These are phyloP conservation scores for Lumbricus terrestris DNA, from an alignment of 2,888 invertebrate species.

Conservation along the genomic window DNA sequence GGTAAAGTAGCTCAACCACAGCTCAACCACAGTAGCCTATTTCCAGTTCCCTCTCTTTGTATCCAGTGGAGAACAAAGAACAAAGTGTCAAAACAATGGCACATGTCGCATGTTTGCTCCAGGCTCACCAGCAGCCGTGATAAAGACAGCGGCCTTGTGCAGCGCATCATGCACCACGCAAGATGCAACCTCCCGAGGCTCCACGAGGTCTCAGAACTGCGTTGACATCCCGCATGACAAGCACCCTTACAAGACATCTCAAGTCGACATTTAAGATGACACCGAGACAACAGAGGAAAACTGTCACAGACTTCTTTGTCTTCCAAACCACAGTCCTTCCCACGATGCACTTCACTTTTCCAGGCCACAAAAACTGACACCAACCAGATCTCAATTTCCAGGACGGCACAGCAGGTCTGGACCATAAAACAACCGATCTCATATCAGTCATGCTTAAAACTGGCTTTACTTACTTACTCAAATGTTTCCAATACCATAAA, in stretches of 20 bases:
- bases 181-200: neutral
- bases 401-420: neutral
- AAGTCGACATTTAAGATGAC: constrained; percentile 8
- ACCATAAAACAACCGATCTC: neutral
- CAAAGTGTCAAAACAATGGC: constrained; percentile 15
- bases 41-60: constrained; percentile 8
- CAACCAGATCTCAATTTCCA: neutral
- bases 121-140: neutral
- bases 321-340: neutral
- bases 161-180: neutral
- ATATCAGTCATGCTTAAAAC: neutral
- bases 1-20: neutral
- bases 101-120: constrained; percentile 18
- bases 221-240: neutral
- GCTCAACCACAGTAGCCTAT: neutral
- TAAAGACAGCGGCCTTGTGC: neutral
- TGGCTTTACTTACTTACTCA: too few species aligned
- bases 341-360: constrained; percentile 5
- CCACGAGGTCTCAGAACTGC: neutral
- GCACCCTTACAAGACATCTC: constrained; percentile 3
- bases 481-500: too few species aligned
- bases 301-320: constrained; percentile 12
- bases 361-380: neutral
- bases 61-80: constrained; percentile 11
- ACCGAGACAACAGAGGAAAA: constrained; percentile 7